Evolutionary conservation across 2,113 vertebrate genomes (phyloP).

Genomic region (Macquaria australasica): DNA sequence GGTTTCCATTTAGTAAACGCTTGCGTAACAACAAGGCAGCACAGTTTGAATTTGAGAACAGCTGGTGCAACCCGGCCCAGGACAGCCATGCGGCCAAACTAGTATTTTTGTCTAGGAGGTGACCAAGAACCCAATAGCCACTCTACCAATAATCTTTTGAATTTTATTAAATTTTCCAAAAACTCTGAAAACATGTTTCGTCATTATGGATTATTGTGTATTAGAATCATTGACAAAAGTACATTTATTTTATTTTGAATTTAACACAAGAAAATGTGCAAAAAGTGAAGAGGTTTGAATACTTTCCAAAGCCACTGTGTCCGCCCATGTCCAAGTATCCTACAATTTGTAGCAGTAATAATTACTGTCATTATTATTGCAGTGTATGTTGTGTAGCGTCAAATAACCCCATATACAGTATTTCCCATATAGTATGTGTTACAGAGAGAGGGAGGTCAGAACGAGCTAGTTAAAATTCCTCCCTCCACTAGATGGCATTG

Average conservation of each 20-base stretch:
- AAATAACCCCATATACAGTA: neutral
- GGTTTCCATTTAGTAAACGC: neutral
- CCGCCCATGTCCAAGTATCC: neutral
- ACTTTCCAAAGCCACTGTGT: neutral
- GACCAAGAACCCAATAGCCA: neutral
- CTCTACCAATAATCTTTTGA: no score
- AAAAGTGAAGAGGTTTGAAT: neutral
- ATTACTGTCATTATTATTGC: neutral
- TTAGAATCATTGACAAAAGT: neutral
- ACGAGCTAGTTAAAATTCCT: neutral
- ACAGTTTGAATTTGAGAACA: neutral
- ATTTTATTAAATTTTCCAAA: neutral
- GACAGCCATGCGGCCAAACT: neutral
- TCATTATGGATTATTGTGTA: neutral
- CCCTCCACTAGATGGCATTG: conserved; percentile 80
- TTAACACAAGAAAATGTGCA: neutral
- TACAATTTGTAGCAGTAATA: neutral
- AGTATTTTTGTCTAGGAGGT: neutral
- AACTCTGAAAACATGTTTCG: neutral
- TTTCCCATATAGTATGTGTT: neutral
- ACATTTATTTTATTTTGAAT: neutral
- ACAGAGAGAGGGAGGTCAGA: neutral
- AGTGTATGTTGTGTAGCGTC: neutral
- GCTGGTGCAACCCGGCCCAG: no score
- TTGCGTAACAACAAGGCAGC: no score